Evolutionary conservation across 2,113 vertebrate genomes (phyloP).

Genomic region (Grantiella picta): DNA sequence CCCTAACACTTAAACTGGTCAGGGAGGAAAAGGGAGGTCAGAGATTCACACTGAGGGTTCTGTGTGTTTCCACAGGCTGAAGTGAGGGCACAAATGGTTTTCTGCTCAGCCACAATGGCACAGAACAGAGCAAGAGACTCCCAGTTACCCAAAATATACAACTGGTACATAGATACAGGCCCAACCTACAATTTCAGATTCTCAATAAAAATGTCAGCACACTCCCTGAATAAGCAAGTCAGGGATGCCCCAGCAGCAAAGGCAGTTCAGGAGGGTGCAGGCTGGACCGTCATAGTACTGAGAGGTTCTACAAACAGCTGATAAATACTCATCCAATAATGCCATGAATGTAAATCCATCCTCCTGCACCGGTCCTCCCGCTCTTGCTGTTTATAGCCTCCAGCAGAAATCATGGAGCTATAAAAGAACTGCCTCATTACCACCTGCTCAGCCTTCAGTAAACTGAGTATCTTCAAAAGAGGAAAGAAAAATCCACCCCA

Average conservation of each 20-base stretch:
- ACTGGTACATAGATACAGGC: not conserved
- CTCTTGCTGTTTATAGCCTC: conserved; percentile 22
- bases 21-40: not conserved
- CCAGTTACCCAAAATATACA: not conserved
- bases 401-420: not conserved
- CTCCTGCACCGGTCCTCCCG: not conserved
- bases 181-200: not conserved
- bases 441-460: conserved; percentile 13
- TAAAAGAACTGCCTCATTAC: conserved; percentile 6
- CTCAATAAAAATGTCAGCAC: not conserved
- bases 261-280: not conserved
- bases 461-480: not conserved
- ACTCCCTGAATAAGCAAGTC: not conserved
- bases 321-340: not conserved
- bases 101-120: not conserved
- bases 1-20: no score
- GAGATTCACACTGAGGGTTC: not conserved
- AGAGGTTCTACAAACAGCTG: not conserved
- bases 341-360: not conserved
- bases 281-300: not conserved
- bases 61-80: not conserved
- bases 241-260: not conserved
- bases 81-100: not conserved
- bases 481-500: not conserved
- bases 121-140: not conserved